Conservation (phyloP, 2,888 invertebrate genomes). For the Halictus ligatus region DNA sequence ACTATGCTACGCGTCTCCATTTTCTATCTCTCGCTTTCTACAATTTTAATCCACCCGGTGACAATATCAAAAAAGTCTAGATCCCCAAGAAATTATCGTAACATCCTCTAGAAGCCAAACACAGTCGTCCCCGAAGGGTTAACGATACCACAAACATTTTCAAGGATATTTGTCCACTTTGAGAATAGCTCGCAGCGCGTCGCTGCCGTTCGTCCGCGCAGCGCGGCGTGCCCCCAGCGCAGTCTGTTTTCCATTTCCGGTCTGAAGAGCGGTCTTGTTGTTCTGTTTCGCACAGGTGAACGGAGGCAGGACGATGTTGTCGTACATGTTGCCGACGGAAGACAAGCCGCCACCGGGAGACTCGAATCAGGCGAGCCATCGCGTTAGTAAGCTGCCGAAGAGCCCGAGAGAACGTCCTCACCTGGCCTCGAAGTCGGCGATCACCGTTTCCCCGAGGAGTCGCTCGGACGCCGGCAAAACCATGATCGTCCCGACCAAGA, state of each 20-base stretch:
- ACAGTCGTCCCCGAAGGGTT: no score
- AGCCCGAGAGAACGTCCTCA: slow-evolving; percentile 47
- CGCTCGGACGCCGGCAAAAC: slow-evolving; percentile 65
- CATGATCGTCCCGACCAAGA: slow-evolving; percentile 72
- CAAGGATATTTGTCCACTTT: not conserved
- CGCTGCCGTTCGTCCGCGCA: not conserved
- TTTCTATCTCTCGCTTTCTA: not conserved
- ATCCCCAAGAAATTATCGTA: not conserved
- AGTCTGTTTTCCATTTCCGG: slow-evolving; percentile 21
- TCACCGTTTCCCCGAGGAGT: slow-evolving; percentile 64
- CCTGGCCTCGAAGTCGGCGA: slow-evolving; percentile 25
- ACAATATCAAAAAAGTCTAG: not conserved
- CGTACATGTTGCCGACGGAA: slow-evolving; percentile 92
- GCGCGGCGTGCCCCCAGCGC: not conserved
- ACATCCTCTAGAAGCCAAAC: no score
- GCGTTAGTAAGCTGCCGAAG: slow-evolving; percentile 61
- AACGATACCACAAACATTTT: no score
- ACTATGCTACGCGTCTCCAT: no score
- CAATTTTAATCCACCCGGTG: no score
- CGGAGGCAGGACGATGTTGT: slow-evolving; percentile 87
- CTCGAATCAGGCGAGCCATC: slow-evolving; percentile 68
- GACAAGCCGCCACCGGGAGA: slow-evolving; percentile 89
- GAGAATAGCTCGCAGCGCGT: not conserved
- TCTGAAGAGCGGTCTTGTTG: slow-evolving; percentile 20
- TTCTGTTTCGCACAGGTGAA: slow-evolving; percentile 59